Evolutionary conservation across 2,888 invertebrate species (phyloP).

Genomic region (Microctonus aethiopoides): DNA sequence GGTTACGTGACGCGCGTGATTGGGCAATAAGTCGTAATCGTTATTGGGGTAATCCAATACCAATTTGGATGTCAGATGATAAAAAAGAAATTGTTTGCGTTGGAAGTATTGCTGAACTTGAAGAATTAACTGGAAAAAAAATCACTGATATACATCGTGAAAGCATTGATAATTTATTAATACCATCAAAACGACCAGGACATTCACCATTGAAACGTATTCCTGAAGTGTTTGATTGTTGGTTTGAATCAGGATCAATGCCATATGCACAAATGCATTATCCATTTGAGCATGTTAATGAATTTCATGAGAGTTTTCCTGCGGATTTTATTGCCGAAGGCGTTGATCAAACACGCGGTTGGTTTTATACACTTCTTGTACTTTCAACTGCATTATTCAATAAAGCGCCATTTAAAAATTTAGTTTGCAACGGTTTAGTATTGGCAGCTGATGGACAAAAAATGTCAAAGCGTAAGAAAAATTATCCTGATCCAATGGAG

Average conservation of each 20-base stretch:
- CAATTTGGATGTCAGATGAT: constrained; percentile 93
- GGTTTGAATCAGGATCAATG: constrained; percentile 99
- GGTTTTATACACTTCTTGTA: constrained; percentile 99
- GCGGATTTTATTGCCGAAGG: constrained; percentile 99
- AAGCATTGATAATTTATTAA: constrained; percentile 90
- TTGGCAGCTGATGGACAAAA: constrained; percentile 98
- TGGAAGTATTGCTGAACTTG: constrained; percentile 92
- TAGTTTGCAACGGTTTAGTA: constrained; percentile 95
- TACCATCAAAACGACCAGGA: constrained; percentile 88
- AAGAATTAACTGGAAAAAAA: constrained; percentile 82
- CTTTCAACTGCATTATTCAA: constrained; percentile 95
- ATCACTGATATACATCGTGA: constrained; percentile 95
- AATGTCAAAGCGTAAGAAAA: constrained; percentile 99
- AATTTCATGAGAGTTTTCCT: constrained; percentile 92
- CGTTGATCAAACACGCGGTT: constrained; percentile 96
- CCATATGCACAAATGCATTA: constrained; percentile 97
- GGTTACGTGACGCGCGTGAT: constrained; percentile 96
- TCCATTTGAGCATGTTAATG: constrained; percentile 91
- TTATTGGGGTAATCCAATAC: constrained; percentile 99
- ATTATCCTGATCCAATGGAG: constrained; percentile 96
- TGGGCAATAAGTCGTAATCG: constrained; percentile 98
- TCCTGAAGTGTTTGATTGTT: constrained; percentile 98
- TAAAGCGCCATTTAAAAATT: constrained; percentile 96
- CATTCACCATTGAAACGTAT: constrained; percentile 87
- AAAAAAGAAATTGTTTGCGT: constrained; percentile 94